Evolutionary conservation across 2,888 invertebrate species (phyloP), one percentile per base, ranked within the genome.

Genomic region (Lacanobia wlatinum): DNA sequence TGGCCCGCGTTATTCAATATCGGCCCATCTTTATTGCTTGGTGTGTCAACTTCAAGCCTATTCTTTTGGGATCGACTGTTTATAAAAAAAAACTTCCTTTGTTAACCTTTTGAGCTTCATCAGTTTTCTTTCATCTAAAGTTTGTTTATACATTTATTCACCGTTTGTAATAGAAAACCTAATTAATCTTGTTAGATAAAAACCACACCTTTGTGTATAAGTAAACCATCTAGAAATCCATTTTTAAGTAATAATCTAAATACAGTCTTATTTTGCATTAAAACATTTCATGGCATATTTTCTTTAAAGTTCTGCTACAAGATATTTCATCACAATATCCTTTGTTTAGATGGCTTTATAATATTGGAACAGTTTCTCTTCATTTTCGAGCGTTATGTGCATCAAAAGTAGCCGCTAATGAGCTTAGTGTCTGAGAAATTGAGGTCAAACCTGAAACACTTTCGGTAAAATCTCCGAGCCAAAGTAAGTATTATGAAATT

Each of bases 401-500:
- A 72, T 78, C 58, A 70, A 58, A 83, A 79, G 73, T 55, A 60
- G 59, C 68, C 46, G 38, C 80, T 80, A 80, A 80, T 83, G 56
- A 73, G 80, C 64, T 73, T 70, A 70, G 63, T 73, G 69, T 79
- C 53, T 68, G 55, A 65, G 21, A 78, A 56, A 82, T 77, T 67
- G 60, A 64, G 83, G 80, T 73, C 60, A 83, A 52, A 58, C 38
- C 62, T 72, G 59, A 66, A 82, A 80, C 34, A 73, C 53, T 78
- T 78, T 76, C 60, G 60, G 58, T 64, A 73, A 67, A 83, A 64
- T 83, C 73, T 64, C 67, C 34, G 53, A n/a, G 46, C 65, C 40
- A 53, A 56, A 67, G 50, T 52, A 34, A 21, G 55, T 68, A 58
- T 73, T 69, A 78, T 46, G 66, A 78, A 73, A 83, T 73, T 64